These are phyloP conservation scores for Aphrocallistes beatrix DNA, from an alignment of 37 sponge, comb jelly and placozoan species.

Conservation along the genomic window DNA sequence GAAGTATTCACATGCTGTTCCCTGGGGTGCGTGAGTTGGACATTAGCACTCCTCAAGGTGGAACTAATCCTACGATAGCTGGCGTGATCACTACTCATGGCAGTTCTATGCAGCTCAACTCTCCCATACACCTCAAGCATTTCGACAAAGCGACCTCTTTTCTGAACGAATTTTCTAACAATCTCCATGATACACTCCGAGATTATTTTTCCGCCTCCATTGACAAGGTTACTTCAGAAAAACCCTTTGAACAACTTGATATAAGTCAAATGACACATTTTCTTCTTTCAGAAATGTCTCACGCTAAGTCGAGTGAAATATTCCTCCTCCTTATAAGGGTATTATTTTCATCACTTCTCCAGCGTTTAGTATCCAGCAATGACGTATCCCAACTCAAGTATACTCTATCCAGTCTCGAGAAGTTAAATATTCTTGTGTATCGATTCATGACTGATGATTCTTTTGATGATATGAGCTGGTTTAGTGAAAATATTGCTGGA, in stretches of 20 bases:
- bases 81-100: not conserved
- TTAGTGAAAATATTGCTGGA: not conserved
- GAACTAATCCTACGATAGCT: not conserved
- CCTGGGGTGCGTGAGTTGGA: not conserved
- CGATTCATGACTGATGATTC: not conserved
- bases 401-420: not conserved
- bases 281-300: not conserved
- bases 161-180: not conserved
- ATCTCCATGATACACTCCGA: not conserved
- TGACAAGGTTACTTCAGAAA: not conserved
- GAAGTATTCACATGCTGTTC: not conserved
- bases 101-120: not conserved
- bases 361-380: not conserved
- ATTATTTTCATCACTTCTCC: not conserved
- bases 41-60: not conserved
- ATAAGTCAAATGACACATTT: not conserved
- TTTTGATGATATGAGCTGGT: not conserved
- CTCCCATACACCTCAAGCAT: not conserved
- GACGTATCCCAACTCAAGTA: not conserved
- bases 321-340: not conserved
- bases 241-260: not conserved
- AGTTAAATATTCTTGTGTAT: not conserved
- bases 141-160: not conserved
- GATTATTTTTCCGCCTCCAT: not conserved
- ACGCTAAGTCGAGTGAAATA: not conserved